A percentile compares a stretch with the other conserved stretches of the same genome.
Evolutionary conservation across 2,888 invertebrate genomes (phyloP).

Genomic region (Macroteleia sp.): DNA sequence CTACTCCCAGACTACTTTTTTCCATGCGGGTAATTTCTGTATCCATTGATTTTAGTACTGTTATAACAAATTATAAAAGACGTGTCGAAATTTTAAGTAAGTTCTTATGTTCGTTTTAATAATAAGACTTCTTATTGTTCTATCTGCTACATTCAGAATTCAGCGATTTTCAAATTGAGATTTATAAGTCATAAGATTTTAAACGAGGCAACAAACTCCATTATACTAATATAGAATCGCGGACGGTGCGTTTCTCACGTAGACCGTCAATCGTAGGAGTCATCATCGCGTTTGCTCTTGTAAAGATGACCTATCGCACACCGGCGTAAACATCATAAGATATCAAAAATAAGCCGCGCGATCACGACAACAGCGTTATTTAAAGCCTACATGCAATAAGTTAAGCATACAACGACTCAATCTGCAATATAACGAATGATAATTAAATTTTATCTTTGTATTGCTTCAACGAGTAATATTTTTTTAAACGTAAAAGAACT

Average conservation of each 20-base stretch:
- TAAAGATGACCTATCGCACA: conserved; percentile 43
- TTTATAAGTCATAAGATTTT: conserved; percentile 13
- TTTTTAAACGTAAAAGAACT: too few species aligned
- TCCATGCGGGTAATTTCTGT: too few species aligned
- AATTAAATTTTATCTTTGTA: conserved; percentile 16
- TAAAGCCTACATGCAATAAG: conserved; percentile 40
- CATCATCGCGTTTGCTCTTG: conserved; percentile 31
- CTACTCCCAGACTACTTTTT: too few species aligned
- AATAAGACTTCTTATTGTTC: too few species aligned
- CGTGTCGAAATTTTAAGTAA: too few species aligned
- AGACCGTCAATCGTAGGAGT: conserved; percentile 19
- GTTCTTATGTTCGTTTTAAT: too few species aligned
- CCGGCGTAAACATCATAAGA: conserved; percentile 33
- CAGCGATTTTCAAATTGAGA: too few species aligned
- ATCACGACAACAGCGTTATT: conserved; percentile 47
- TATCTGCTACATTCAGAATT: too few species aligned
- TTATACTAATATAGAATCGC: conserved; percentile 37
- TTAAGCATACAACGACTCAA: conserved; percentile 18
- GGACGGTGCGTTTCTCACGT: conserved; percentile 39
- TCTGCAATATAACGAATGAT: conserved; percentile 4
- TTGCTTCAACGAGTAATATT: too few species aligned
- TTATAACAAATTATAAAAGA: too few species aligned
- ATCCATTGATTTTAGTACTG: too few species aligned
- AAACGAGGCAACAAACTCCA: conserved; percentile 33
- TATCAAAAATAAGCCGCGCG: conserved; percentile 54